Percentiles rank a stretch among this genome's conserved stretches.
Evolutionary conservation across 2,888 invertebrate genomes (phyloP).

Genomic region (Colostygia pectinataria): DNA sequence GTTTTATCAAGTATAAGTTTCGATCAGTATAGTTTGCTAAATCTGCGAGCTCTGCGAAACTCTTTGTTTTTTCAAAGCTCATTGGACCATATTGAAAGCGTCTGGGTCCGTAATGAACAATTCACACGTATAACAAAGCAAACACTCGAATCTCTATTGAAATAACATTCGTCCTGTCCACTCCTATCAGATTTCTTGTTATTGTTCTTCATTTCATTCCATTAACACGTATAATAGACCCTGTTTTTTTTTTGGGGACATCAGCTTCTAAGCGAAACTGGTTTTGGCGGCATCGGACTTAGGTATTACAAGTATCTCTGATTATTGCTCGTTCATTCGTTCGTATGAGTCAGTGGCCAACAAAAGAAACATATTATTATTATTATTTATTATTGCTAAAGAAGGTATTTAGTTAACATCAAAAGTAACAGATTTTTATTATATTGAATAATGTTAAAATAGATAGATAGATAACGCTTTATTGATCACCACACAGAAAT

Average conservation of each 20-base stretch:
- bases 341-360: no score
- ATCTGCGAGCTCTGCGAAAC: neutral
- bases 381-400: no score
- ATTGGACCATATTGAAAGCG: conserved; percentile 43
- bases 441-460: no score
- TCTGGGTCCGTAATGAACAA: conserved; percentile 47
- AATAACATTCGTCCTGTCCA: conserved; percentile 70
- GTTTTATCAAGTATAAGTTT: no score
- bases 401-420: no score
- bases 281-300: conserved; percentile 11
- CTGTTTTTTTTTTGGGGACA: conserved; percentile 46
- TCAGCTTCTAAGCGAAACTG: conserved; percentile 14
- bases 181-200: conserved; percentile 75
- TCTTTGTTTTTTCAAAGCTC: conserved; percentile 53
- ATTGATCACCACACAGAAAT: no score
- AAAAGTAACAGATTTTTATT: no score
- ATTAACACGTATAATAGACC: conserved; percentile 65
- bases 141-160: conserved; percentile 59
- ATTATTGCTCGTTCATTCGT: no score
- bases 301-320: no score
- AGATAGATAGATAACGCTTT: no score
- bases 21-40: no score
- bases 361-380: no score
- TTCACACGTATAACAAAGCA: conserved; percentile 64
- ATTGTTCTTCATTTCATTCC: conserved; percentile 73